Evolutionary conservation across 2,888 invertebrate genomes (phyloP).

Genomic region (Andrena marginata): DNA sequence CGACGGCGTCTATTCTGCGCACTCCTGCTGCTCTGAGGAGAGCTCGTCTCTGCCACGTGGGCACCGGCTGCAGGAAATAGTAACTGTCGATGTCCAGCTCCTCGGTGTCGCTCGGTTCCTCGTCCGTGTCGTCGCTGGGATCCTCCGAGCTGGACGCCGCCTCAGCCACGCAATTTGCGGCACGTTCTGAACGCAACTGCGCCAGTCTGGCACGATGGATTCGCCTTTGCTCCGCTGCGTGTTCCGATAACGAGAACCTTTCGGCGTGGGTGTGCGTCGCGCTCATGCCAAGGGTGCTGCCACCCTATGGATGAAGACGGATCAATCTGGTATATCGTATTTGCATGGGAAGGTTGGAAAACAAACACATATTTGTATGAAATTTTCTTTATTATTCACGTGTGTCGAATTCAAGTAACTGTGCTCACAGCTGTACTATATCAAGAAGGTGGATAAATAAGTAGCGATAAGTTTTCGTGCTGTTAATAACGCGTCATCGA

Average conservation of each 20-base stretch:
- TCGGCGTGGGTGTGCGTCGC: conserved; percentile 89
- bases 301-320: conserved; percentile 75
- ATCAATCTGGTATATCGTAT: conserved; percentile 30
- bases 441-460: too few species aligned
- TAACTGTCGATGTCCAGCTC: conserved; percentile 95
- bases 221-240: conserved; percentile 94
- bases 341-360: background rate
- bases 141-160: conserved; percentile 92
- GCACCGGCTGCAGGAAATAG: conserved; percentile 96
- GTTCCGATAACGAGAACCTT: conserved; percentile 94
- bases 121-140: conserved; percentile 91
- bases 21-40: conserved; percentile 96
- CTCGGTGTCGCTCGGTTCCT: conserved; percentile 92
- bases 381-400: too few species aligned
- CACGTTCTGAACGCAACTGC: conserved; percentile 90
- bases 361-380: too few species aligned
- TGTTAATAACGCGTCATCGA: too few species aligned
- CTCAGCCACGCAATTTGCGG: conserved; percentile 85
- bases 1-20: conserved; percentile 95
- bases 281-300: conserved; percentile 95
- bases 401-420: too few species aligned
- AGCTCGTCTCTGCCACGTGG: conserved; percentile 95
- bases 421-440: too few species aligned
- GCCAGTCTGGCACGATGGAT: conserved; percentile 93
- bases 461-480: too few species aligned